Conservation (phyloP, 2,113 vertebrate genomes). For the Argyrosomus japonicus region DNA sequence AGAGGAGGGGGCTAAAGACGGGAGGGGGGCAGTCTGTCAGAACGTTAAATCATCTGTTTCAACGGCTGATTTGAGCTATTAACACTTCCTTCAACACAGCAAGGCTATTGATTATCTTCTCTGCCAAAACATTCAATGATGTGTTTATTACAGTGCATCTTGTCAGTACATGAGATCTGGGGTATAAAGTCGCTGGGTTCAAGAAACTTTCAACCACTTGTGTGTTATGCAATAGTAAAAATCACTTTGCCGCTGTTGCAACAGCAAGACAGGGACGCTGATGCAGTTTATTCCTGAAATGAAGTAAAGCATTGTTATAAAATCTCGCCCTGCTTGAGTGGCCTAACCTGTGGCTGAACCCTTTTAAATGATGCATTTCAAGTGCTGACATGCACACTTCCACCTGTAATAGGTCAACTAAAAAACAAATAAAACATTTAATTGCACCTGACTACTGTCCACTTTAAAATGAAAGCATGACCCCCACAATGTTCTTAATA, state of each 20-base stretch:
- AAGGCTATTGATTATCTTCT: not conserved
- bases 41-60: conserved; percentile 25
- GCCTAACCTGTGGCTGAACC: not conserved
- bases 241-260: not conserved
- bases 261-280: not conserved
- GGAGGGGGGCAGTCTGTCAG: conserved; percentile 23
- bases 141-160: not conserved
- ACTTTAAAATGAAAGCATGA: not conserved
- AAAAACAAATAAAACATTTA: not conserved
- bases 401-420: not conserved
- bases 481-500: not conserved
- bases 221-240: not conserved
- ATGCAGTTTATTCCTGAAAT: not conserved
- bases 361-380: not conserved
- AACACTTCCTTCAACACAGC: not conserved
- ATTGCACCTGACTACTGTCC: not conserved
- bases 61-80: not conserved
- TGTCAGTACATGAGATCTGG: not conserved
- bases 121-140: not conserved
- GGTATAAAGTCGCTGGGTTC: conserved; percentile 3
- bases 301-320: not conserved
- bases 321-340: too few relatives aligned
- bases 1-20: conserved; percentile 14
- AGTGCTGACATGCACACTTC: not conserved
- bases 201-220: not conserved